These are phyloP conservation scores for Protaetia brevitarsis DNA, from an alignment of 1,140 invertebrate genomes.

Conservation along the genomic window DNA sequence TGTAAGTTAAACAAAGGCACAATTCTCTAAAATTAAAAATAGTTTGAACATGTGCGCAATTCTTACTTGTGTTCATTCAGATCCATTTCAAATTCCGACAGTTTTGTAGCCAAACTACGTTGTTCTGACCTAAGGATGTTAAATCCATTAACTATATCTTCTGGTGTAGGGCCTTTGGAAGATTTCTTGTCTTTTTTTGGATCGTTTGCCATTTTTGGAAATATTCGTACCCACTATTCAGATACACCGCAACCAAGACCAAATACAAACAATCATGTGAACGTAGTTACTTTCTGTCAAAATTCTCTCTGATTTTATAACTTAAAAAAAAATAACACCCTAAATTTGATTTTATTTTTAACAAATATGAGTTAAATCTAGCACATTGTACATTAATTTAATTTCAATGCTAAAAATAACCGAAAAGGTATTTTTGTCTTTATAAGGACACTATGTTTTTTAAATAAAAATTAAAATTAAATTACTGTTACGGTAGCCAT, in stretches of 20 bases:
- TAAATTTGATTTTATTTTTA: too few relatives aligned
- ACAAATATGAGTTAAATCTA: too few relatives aligned
- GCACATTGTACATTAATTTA: too few relatives aligned
- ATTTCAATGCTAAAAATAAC: too few relatives aligned
- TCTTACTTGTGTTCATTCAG: constrained; percentile 92
- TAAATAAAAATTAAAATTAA: not conserved
- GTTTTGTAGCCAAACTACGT: constrained; percentile 76
- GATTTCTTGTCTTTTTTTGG: constrained; percentile 50
- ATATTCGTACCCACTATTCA: too few relatives aligned
- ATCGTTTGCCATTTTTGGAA: constrained; percentile 49
- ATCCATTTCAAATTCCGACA: constrained; percentile 89
- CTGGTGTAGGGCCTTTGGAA: constrained; percentile 54
- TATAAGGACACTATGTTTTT: not conserved
- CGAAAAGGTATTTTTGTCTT: too few relatives aligned
- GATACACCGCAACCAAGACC: not conserved
- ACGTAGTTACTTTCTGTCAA: not conserved
- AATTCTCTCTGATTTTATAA: too few relatives aligned
- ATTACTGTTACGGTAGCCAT: constrained; percentile 23
- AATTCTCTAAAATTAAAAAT: constrained; percentile 9
- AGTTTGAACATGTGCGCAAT: constrained; percentile 12
- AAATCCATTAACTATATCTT: constrained; percentile 84
- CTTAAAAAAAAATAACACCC: too few relatives aligned
- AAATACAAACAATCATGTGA: constrained; percentile 1
- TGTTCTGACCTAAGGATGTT: constrained; percentile 85
- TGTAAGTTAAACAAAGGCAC: not conserved